Conservation (phyloP, 2,797 vertebrate species). For the Acanthornis magna region DNA sequence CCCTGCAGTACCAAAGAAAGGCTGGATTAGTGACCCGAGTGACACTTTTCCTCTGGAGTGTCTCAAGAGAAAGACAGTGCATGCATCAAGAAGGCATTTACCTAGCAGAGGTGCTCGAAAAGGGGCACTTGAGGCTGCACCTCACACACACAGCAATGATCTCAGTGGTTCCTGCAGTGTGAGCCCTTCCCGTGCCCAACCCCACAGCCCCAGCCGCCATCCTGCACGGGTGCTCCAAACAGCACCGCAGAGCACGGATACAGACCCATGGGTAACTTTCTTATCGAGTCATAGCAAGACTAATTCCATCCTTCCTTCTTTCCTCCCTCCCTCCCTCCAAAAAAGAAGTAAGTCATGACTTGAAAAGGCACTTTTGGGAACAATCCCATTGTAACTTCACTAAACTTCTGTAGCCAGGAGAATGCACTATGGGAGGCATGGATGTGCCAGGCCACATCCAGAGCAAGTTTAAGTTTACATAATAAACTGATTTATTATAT, state of each 20-base stretch:
- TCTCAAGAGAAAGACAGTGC: neutral
- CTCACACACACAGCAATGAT: neutral
- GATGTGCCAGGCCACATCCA: neutral
- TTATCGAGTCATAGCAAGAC: neutral
- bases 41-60: neutral
- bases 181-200: neutral
- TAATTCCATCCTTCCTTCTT: neutral
- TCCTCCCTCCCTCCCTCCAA: neutral
- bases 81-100: neutral
- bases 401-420: neutral
- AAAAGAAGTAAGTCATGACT: neutral
- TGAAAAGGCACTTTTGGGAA: neutral
- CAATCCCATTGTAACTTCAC: neutral
- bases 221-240: rapidly evolving
- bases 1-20: neutral
- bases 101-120: neutral
- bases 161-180: neutral
- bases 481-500: neutral
- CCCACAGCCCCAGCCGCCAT: neutral
- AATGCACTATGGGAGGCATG: neutral
- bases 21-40: neutral
- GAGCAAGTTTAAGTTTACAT: neutral
- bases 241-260: neutral
- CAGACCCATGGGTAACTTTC: neutral
- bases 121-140: neutral